Evolutionary conservation across 1,140 invertebrate species (phyloP), one percentile per base, ranked within the genome.

Genomic region (Heliconius melpomene): DNA sequence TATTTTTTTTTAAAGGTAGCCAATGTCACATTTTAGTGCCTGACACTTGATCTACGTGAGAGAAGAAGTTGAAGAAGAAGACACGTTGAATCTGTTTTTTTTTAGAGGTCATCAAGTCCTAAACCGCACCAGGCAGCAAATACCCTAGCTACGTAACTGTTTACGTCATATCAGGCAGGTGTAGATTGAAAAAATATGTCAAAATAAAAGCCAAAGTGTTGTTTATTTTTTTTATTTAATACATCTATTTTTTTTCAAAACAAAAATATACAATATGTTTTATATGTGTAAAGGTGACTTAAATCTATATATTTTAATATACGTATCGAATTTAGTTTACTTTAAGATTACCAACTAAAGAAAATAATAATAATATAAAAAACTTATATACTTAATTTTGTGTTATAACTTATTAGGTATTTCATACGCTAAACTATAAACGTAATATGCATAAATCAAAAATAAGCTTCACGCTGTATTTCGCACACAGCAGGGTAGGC

Each of bases 261-360:
- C 32, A 76, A 76, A 75, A 76, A 76, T 76, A 76, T 76, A 76
- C 54, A 76, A 66, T 75, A 36, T 75, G 46, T 74, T 57, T 23
- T 26, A 2, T 66, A 26, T 16, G 13, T 66, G 60, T 66, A 66
- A 66, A 66, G 60, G 60, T 66, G 23, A 66, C 9, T 66, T 66
- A 66, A 66, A 11, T 66, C 60, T 66, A 66, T 66, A 57, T n/a
- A 57, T n/a, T 57, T 57, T 8, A 52, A n/a, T 23, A 66, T 26
- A 66, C 11, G 60, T 29, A 66, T 66, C 11, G 60, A 26, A 66
- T 66, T 66, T 11, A 66, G 13, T 66, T 26, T 66, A 66, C 23
- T 29, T 23, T 60, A 26, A 66, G 13, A 66, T 66, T 66, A 66
- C 8, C 9, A 66, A 66, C 60, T 66, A 66, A 66, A 26, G 11